These are phyloP conservation scores for Chromis chromis DNA, from an alignment of 2,797 vertebrate genomes.

Conservation along the genomic window DNA sequence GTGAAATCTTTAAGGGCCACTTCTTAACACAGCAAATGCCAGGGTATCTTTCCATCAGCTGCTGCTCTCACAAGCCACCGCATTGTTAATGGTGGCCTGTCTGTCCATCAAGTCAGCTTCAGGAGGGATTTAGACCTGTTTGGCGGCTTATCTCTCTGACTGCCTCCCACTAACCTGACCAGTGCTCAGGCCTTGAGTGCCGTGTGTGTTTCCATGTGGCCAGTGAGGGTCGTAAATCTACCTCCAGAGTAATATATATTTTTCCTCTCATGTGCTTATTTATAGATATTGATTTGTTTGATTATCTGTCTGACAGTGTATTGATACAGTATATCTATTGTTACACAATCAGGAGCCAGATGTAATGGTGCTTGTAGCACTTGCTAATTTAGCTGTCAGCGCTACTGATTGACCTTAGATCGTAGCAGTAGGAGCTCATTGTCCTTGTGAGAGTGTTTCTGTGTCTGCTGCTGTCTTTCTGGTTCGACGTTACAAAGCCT, in stretches of 20 bases:
- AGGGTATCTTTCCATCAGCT: constrained; percentile 97
- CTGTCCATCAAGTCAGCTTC: constrained; percentile 94
- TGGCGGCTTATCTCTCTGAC: constrained; percentile 90
- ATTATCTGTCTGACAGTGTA: constrained; percentile 34
- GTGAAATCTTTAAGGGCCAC: constrained; percentile 98
- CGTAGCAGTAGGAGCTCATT: constrained; percentile 54
- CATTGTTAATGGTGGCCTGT: constrained; percentile 96
- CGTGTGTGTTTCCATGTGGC: constrained; percentile 33
- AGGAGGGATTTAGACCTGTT: constrained; percentile 93
- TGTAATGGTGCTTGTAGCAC: constrained; percentile 56
- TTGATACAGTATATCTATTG: constrained; percentile 41
- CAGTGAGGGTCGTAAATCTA: constrained; percentile 38
- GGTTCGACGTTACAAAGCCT: constrained; percentile 7
- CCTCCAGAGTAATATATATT: constrained; percentile 22
- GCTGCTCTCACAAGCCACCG: constrained; percentile 92
- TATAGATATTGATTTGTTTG: constrained; percentile 58
- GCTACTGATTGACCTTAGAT: constrained; percentile 66
- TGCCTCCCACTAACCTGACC: constrained; percentile 78
- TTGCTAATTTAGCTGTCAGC: constrained; percentile 76
- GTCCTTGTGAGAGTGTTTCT: constrained; percentile 37
- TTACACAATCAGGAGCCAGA: constrained; percentile 43
- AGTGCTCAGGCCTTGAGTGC: constrained; percentile 54
- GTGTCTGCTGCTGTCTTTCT: constrained; percentile 34
- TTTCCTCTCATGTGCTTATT: constrained; percentile 41
- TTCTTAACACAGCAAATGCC: constrained; percentile 96